Evolutionary conservation across 2,113 vertebrate genomes (phyloP).

Genomic region (Felis chaus): DNA sequence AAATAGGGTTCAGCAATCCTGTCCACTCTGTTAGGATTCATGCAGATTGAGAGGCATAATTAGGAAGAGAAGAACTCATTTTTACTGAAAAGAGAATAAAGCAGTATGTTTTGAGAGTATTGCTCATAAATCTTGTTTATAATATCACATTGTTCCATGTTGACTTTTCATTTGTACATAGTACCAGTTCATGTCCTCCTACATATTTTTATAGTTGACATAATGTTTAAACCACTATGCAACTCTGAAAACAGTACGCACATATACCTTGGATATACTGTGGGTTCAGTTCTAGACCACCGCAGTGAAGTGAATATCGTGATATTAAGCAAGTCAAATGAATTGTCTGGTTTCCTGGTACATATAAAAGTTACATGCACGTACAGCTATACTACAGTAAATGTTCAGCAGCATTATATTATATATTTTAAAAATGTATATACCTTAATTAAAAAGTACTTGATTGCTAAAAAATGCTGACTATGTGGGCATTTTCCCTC

Average conservation of each 20-base stretch:
- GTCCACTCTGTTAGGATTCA: not conserved
- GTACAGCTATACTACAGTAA: not conserved
- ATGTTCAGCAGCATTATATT: not conserved
- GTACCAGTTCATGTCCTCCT: not conserved
- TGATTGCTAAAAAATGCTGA: not conserved
- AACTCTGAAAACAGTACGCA: not conserved
- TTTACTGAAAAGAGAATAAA: not conserved
- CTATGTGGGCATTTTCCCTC: not conserved
- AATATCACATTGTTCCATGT: not conserved
- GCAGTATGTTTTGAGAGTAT: not conserved
- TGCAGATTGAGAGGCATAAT: not conserved
- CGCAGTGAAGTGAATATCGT: not conserved
- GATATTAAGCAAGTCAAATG: not conserved
- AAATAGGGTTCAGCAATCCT: not conserved
- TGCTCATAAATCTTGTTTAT: not conserved
- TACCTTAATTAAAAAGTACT: not conserved
- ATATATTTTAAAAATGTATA: not conserved
- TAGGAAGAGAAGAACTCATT: not conserved
- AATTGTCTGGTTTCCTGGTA: not conserved
- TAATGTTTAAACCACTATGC: not conserved
- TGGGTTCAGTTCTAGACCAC: not conserved
- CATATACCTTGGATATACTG: not conserved
- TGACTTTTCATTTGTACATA: not conserved
- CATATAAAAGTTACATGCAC: not conserved
- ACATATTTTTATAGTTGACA: slow-evolving; percentile 33